Evolutionary conservation across 2,888 invertebrate genomes (phyloP).

Genomic region (Caenorhabditis virilis): DNA sequence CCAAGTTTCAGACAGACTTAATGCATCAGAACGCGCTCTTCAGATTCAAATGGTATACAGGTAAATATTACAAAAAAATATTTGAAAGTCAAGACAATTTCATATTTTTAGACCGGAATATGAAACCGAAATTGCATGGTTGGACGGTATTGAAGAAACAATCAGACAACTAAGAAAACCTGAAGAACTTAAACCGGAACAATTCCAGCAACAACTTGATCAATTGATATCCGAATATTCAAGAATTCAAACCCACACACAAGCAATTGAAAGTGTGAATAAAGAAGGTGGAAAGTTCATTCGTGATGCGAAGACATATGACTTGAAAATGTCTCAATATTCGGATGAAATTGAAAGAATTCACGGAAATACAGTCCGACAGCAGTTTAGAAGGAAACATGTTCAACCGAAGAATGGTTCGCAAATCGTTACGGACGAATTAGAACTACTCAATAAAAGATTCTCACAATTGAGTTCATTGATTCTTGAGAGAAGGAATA

Average conservation of each 20-base stretch:
- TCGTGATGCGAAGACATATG: constrained; percentile 93
- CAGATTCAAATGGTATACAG: constrained; percentile 88
- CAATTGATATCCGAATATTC: constrained; percentile 79
- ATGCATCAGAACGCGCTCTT: constrained; percentile 87
- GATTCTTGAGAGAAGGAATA: constrained; percentile 68
- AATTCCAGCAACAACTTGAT: constrained; percentile 67
- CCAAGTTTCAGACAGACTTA: constrained; percentile 78
- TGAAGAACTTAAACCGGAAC: constrained; percentile 65
- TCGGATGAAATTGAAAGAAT: constrained; percentile 76
- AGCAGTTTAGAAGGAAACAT: constrained; percentile 58
- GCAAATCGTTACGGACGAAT: constrained; percentile 64
- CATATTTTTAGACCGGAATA: constrained; percentile 59
- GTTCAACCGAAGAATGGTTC: constrained; percentile 68
- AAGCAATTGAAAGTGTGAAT: constrained; percentile 92
- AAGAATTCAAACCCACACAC: constrained; percentile 87
- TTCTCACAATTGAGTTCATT: constrained; percentile 67
- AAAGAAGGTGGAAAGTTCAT: constrained; percentile 91
- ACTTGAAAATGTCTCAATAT: constrained; percentile 83
- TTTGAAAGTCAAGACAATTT: neutral
- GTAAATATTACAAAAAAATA: constrained; percentile 65
- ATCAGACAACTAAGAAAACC: constrained; percentile 66
- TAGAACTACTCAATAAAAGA: constrained; percentile 55
- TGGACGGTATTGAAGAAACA: constrained; percentile 67
- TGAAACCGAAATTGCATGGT: constrained; percentile 68
- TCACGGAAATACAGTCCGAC: constrained; percentile 58